A percentile compares a stretch with the other conserved stretches of the same genome.
Evolutionary conservation across 1,140 invertebrate species (phyloP).

Genomic region (Lasaia peninsularis): DNA sequence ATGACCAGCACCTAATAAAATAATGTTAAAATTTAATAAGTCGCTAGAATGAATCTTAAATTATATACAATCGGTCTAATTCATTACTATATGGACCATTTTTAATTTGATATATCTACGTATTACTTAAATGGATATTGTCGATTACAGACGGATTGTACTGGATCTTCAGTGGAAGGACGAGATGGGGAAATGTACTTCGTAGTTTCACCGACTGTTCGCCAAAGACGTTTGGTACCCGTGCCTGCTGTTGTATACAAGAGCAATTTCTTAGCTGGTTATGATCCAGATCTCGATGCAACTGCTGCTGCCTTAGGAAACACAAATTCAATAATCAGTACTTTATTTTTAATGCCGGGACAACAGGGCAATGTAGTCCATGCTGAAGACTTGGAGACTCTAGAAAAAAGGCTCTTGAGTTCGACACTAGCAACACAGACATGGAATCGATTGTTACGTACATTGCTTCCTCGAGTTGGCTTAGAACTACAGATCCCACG

Average conservation of each 20-base stretch:
- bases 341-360: constrained; percentile 88
- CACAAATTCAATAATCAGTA: constrained; percentile 84
- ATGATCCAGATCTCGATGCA: constrained; percentile 88
- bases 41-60: too few species aligned
- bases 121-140: too few species aligned
- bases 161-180: constrained; percentile 82
- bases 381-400: constrained; percentile 84
- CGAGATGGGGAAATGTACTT: constrained; percentile 91
- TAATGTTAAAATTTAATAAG: too few species aligned
- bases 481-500: constrained; percentile 89
- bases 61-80: too few species aligned
- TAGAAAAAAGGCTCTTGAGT: constrained; percentile 83
- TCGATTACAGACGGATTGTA: constrained; percentile 83
- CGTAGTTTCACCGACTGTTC: constrained; percentile 86
- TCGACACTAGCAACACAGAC: constrained; percentile 81
- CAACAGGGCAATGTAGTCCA: constrained; percentile 86
- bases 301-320: constrained; percentile 86
- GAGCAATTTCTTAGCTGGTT: constrained; percentile 86
- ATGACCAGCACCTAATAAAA: too few species aligned
- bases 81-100: too few species aligned
- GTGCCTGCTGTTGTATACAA: constrained; percentile 89
- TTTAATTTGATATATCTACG: not conserved
- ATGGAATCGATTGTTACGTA: constrained; percentile 85
- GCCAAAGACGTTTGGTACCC: constrained; percentile 86
- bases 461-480: constrained; percentile 83